Evolutionary conservation across 2,113 vertebrate species (phyloP).

Genomic region (Onychostoma macrolepis): DNA sequence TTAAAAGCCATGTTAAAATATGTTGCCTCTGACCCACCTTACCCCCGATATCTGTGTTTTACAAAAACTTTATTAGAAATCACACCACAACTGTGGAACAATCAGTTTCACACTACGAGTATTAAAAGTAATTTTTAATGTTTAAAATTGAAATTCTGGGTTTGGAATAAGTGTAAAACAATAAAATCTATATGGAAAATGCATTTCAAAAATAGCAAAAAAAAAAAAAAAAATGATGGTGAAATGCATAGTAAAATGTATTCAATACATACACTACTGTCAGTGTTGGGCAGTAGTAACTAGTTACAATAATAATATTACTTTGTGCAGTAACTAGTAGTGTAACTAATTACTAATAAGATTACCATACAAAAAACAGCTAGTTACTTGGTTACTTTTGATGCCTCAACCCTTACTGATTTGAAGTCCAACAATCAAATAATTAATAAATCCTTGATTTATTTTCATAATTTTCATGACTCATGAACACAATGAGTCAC

Average conservation of each 20-base stretch:
- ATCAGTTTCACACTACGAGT: neutral
- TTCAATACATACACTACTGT: neutral
- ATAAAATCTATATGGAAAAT: neutral
- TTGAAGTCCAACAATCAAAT: too few species aligned
- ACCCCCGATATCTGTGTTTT: neutral
- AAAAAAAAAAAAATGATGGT: neutral
- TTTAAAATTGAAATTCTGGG: neutral
- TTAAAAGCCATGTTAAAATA: neutral
- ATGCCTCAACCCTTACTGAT: too few species aligned
- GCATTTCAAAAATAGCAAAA: neutral
- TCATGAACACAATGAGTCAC: too few species aligned
- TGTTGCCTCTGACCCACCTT: neutral
- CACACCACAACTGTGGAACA: neutral
- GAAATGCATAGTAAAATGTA: neutral
- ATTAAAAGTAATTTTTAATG: neutral
- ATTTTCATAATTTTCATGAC: too few species aligned
- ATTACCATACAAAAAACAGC: too few species aligned
- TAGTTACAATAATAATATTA: too few species aligned
- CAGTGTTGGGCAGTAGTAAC: too few species aligned
- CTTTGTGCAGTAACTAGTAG: too few species aligned
- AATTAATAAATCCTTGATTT: too few species aligned
- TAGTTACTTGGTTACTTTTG: too few species aligned
- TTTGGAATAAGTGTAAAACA: neutral
- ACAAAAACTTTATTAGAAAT: neutral
- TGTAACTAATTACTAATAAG: too few species aligned